Evolutionary conservation across 2,888 invertebrate genomes (phyloP).

Genomic region (Uropetala carovei): DNA sequence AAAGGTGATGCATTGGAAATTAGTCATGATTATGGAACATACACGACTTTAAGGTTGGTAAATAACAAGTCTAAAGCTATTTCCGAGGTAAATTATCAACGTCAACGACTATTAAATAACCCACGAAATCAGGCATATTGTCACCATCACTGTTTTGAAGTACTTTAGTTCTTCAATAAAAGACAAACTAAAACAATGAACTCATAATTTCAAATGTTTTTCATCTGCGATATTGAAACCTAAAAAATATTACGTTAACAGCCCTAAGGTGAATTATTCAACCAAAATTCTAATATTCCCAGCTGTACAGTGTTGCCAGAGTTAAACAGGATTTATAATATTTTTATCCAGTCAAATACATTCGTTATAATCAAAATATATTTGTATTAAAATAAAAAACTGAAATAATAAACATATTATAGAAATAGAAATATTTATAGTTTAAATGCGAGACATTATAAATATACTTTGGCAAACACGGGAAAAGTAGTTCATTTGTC

Average conservation of each 20-base stretch:
- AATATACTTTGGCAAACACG: too few species aligned
- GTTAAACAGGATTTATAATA: neutral
- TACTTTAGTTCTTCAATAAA: neutral
- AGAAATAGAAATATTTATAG: too few species aligned
- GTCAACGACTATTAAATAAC: slow-evolving; percentile 44
- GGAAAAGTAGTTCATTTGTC: too few species aligned
- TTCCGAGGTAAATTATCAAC: neutral
- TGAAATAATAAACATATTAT: too few species aligned
- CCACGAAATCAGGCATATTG: neutral
- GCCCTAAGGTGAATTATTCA: neutral
- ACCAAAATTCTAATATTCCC: slow-evolving; percentile 1
- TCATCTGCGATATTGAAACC: neutral
- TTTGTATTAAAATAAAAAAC: too few species aligned
- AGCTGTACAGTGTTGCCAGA: slow-evolving; percentile 55
- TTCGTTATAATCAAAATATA: too few species aligned
- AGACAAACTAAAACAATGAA: neutral
- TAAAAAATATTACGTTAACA: neutral
- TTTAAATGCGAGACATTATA: too few species aligned
- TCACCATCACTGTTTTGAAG: neutral
- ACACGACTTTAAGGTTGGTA: neutral
- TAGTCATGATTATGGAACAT: neutral
- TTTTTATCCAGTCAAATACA: too few species aligned
- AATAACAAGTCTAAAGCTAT: neutral
- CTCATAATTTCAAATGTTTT: neutral
- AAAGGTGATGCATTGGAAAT: neutral